Percentiles rank a stretch among this genome's conserved stretches.
Evolutionary conservation across 2,113 vertebrate species (phyloP).

Genomic region (Kobus ellipsiprymnus): DNA sequence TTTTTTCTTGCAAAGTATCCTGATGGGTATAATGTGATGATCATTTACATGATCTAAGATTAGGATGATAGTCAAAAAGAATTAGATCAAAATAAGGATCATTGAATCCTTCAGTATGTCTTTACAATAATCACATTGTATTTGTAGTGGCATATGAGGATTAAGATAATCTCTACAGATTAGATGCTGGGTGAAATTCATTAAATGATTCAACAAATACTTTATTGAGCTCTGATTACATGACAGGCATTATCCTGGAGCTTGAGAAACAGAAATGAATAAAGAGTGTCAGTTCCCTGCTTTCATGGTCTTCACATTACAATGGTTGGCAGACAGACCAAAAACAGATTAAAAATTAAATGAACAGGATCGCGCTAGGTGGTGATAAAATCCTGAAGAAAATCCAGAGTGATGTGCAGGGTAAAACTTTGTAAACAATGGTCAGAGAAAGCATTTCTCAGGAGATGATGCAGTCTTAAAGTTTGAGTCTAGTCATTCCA

Average conservation of each 20-base stretch:
- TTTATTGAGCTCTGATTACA: background rate
- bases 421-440: background rate
- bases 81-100: slow-evolving; percentile 42
- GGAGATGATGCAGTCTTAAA: background rate
- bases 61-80: slow-evolving; percentile 58
- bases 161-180: slow-evolving; percentile 35
- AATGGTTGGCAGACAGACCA: background rate
- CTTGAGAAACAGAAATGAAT: background rate
- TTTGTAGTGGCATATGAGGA: slow-evolving; percentile 7
- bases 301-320: background rate
- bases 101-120: background rate
- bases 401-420: background rate
- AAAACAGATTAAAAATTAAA: background rate
- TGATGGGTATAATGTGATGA: slow-evolving; percentile 37
- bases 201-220: slow-evolving; percentile 45
- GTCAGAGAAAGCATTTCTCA: background rate
- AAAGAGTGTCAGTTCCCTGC: background rate
- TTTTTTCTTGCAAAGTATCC: slow-evolving; percentile 32
- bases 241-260: background rate
- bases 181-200: slow-evolving; percentile 35
- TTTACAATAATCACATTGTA: slow-evolving; percentile 3
- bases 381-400: background rate
- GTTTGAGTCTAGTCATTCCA: background rate
- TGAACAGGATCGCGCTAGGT: background rate
- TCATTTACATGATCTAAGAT: slow-evolving; percentile 60